Conservation (phyloP, 2,113 vertebrate genomes). For the Calyptomena viridis region DNA sequence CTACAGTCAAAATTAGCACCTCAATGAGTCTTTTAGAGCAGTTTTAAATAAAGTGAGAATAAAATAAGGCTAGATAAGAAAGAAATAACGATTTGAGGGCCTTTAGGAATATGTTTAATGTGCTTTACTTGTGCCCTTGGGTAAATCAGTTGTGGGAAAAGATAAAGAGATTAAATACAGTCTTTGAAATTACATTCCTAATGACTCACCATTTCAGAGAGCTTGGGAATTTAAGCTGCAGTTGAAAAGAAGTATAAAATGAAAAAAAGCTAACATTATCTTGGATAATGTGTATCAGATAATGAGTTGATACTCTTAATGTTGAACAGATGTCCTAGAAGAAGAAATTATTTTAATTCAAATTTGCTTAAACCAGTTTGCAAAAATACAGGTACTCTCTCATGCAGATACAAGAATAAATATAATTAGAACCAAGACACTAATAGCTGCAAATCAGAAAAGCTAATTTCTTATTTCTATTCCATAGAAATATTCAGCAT, state of each 20-base stretch:
- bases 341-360: neutral
- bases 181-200: constrained; percentile 47
- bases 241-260: constrained; percentile 26
- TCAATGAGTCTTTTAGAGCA: neutral
- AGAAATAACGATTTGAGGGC: neutral
- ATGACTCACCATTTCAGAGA: constrained; percentile 44
- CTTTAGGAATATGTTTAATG: constrained; percentile 1
- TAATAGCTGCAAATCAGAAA: neutral
- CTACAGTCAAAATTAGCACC: neutral
- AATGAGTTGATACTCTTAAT: neutral
- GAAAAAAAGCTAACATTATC: neutral
- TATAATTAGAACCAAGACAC: neutral
- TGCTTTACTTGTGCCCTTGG: constrained; percentile 18
- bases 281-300: constrained; percentile 2
- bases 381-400: neutral
- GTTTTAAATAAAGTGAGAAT: constrained; percentile 23
- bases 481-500: neutral
- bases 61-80: constrained; percentile 14
- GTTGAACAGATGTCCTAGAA: constrained; percentile 11
- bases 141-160: constrained; percentile 57
- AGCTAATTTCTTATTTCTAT: neutral
- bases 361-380: neutral
- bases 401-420: neutral
- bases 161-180: constrained; percentile 58
- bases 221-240: constrained; percentile 42